These are phyloP conservation scores for Scaptodrosophila lebanonensis DNA, from an alignment of 1,140 invertebrate genomes.

Conservation along the genomic window DNA sequence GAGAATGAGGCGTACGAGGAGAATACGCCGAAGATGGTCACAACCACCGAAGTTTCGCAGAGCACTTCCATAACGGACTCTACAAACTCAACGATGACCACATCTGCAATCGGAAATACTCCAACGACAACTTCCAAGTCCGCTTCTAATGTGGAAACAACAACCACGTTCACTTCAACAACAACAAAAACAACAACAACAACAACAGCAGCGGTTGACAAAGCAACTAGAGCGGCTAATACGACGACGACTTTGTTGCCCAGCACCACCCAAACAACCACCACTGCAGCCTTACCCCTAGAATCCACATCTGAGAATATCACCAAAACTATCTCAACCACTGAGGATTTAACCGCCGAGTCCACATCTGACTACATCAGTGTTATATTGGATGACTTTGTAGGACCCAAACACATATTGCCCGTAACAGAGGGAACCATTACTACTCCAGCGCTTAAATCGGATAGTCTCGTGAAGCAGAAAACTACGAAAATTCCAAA, in stretches of 20 bases:
- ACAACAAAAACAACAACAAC: neutral
- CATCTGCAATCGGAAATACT: neutral
- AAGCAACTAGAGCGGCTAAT: no score
- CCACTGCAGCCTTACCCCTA: neutral
- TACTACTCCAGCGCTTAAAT: neutral
- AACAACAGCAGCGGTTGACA: no score
- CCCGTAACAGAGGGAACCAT: constrained; percentile 47
- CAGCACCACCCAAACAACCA: no score
- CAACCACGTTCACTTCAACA: neutral
- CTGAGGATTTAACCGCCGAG: no score
- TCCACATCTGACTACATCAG: no score
- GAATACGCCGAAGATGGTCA: constrained; percentile 23
- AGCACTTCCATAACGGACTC: neutral
- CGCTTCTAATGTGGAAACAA: neutral
- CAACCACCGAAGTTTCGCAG: constrained; percentile 1
- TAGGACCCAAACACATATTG: constrained; percentile 50
- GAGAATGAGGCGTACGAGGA: constrained; percentile 40
- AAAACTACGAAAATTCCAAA: neutral
- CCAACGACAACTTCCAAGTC: neutral
- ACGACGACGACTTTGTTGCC: no score
- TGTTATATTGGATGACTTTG: constrained; percentile 54
- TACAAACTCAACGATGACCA: neutral
- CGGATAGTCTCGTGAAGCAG: neutral
- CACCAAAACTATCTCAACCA: no score
- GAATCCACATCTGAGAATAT: constrained; percentile 30